phyloP scores from a whole-genome alignment of 1,140 invertebrate genomes.

The Archivesica marissinica region DNA sequence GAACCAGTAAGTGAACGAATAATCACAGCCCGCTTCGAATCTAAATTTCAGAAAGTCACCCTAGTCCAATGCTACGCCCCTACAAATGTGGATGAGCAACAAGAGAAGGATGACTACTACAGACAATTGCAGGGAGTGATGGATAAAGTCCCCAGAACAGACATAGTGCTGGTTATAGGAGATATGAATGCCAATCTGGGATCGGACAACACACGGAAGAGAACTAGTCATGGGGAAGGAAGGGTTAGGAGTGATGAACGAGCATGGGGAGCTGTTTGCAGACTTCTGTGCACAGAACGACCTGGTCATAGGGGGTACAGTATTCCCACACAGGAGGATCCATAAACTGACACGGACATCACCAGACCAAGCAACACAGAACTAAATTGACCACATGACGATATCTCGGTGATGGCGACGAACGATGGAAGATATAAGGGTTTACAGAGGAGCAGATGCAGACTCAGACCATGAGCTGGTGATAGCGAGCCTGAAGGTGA shows the following conservation, averaged over 20 bases:
- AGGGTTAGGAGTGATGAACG: conserved; percentile 53
- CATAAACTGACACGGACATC: conserved; percentile 38
- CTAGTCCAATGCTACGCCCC: conserved; percentile 63
- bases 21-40: conserved; percentile 62
- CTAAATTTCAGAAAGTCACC: conserved; percentile 51
- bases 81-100: conserved; percentile 50
- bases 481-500: not conserved
- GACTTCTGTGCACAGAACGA: conserved; percentile 62
- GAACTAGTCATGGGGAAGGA: conserved; percentile 59
- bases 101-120: too few relatives aligned
- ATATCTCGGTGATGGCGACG: conserved; percentile 53
- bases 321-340: conserved; percentile 35
- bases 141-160: conserved; percentile 53
- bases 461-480: conserved; percentile 51
- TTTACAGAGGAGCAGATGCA: conserved; percentile 49
- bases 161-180: conserved; percentile 61
- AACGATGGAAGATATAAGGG: conserved; percentile 61
- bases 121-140: conserved; percentile 56
- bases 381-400: conserved; percentile 67
- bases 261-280: conserved; percentile 65
- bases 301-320: conserved; percentile 52
- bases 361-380: conserved; percentile 23
- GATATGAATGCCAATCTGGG: conserved; percentile 68
- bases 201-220: conserved; percentile 54
- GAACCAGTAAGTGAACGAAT: conserved; percentile 52